phyloP scores from a whole-genome alignment of 2,888 invertebrate genomes.

The Troides aeacus region DNA sequence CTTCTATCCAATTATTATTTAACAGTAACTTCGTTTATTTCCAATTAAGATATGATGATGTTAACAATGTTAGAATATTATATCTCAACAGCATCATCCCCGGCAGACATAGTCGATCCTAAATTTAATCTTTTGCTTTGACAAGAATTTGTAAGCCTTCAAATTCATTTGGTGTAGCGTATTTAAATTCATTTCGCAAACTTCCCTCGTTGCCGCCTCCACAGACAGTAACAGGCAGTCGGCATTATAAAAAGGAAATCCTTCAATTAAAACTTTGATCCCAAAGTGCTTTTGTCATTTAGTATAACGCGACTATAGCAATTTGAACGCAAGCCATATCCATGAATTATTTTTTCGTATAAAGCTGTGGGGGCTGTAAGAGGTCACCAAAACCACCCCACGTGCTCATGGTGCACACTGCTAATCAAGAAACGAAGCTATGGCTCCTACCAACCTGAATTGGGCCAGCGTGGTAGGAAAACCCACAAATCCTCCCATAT shows the following conservation, averaged over 20 bases:
- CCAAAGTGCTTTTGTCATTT: conserved; percentile 40
- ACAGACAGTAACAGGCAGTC: conserved; percentile 43
- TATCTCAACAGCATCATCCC: not conserved
- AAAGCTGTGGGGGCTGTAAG: too few relatives aligned
- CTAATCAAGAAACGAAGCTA: too few relatives aligned
- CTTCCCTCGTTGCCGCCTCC: conserved; percentile 15
- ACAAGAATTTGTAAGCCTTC: not conserved
- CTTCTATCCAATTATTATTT: too few relatives aligned
- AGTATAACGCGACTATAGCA: conserved; percentile 10
- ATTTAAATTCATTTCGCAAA: conserved; percentile 22
- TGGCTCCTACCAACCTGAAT: too few relatives aligned
- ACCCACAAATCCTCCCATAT: too few relatives aligned
- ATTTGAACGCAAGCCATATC: not conserved
- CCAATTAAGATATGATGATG: not conserved
- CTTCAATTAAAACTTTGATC: conserved; percentile 70
- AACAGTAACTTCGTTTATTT: not conserved
- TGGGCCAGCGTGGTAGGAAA: too few relatives aligned
- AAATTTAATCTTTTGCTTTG: not conserved
- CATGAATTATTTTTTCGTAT: not conserved
- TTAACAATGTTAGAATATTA: not conserved
- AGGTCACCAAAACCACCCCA: too few relatives aligned
- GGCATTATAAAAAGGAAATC: conserved; percentile 57
- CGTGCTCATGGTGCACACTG: too few relatives aligned
- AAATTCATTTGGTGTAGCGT: conserved; percentile 1
- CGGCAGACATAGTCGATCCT: not conserved